These are phyloP conservation scores for Diachrysia chrysitis DNA, from an alignment of 2,888 invertebrate genomes.

Conservation along the genomic window DNA sequence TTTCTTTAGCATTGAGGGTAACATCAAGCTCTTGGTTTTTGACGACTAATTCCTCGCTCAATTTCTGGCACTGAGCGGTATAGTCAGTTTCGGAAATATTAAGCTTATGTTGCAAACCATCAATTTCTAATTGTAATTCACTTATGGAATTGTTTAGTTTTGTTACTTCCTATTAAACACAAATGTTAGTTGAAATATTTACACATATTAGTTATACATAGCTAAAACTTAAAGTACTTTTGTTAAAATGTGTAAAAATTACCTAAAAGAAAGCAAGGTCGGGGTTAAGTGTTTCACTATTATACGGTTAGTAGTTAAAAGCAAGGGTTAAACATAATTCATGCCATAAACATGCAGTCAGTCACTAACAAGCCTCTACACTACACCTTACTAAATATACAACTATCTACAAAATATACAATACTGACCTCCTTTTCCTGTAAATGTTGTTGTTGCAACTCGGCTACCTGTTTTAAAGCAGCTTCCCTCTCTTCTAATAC, in stretches of 20 bases:
- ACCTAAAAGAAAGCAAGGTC: conserved; percentile 16
- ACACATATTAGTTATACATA: conserved; percentile 12
- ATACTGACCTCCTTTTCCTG: conserved; percentile 84
- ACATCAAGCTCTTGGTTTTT: conserved; percentile 69
- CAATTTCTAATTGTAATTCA: conserved; percentile 72
- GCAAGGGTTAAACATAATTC: conserved; percentile 12
- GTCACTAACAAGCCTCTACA: conserved; percentile 38
- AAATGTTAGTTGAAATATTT: conserved; percentile 44
- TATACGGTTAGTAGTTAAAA: conserved; percentile 23
- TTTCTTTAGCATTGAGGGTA: conserved; percentile 67
- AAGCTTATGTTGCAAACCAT: conserved; percentile 70
- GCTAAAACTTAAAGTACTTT: conserved; percentile 9
- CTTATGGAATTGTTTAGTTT: conserved; percentile 64
- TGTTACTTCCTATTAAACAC: conserved; percentile 75
- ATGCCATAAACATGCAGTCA: conserved; percentile 31
- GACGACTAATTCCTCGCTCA: conserved; percentile 65
- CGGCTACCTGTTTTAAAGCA: conserved; percentile 75
- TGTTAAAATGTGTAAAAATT: conserved; percentile 10
- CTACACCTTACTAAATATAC: conserved; percentile 16
- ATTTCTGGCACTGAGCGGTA: conserved; percentile 62
- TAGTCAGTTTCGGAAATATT: conserved; percentile 66
- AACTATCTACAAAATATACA: conserved; percentile 19
- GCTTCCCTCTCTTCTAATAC: conserved; percentile 78
- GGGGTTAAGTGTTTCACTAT: conserved; percentile 3
- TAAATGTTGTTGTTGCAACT: conserved; percentile 74